phyloP scores from a whole-genome alignment of 2,797 vertebrate genomes.

The Neostethus bicornis region DNA sequence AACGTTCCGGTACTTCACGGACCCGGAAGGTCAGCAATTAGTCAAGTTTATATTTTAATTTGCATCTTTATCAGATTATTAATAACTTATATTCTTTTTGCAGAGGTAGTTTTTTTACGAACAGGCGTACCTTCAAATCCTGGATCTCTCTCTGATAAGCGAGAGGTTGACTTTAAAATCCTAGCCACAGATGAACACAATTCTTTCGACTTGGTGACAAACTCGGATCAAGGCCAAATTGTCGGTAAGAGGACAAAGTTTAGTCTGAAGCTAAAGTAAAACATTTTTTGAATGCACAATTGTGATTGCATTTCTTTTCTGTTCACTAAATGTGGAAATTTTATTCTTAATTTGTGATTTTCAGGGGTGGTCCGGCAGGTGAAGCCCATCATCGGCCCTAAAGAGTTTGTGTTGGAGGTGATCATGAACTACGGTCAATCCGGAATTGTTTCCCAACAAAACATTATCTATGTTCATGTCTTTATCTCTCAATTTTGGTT shows the following conservation, averaged over 20 bases:
- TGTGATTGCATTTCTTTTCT: not conserved
- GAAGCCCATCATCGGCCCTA: conserved; percentile 83
- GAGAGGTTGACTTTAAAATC: conserved; percentile 86
- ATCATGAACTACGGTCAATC: conserved; percentile 85
- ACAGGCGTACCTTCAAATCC: conserved; percentile 70
- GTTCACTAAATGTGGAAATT: not conserved
- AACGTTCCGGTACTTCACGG: conserved; percentile 80
- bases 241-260: conserved; percentile 52
- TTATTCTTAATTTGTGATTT: not conserved
- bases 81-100: conserved; percentile 40
- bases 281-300: not conserved
- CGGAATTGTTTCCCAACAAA: conserved; percentile 83
- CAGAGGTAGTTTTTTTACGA: conserved; percentile 89
- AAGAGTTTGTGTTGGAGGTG: conserved; percentile 80
- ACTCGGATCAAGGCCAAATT: conserved; percentile 41
- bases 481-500: conserved; percentile 90
- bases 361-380: conserved; percentile 88
- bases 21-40: conserved; percentile 83
- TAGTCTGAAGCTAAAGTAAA: not conserved
- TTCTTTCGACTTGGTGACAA: conserved; percentile 58
- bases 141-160: conserved; percentile 20
- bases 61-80: too few relatives aligned
- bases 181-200: conserved; percentile 38
- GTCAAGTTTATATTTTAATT: too few relatives aligned
- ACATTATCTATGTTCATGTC: conserved; percentile 83